Percentiles rank a stretch among this genome's conserved stretches.
phyloP scores from a whole-genome alignment of 2,113 vertebrate genomes.

The Athene noctua region DNA sequence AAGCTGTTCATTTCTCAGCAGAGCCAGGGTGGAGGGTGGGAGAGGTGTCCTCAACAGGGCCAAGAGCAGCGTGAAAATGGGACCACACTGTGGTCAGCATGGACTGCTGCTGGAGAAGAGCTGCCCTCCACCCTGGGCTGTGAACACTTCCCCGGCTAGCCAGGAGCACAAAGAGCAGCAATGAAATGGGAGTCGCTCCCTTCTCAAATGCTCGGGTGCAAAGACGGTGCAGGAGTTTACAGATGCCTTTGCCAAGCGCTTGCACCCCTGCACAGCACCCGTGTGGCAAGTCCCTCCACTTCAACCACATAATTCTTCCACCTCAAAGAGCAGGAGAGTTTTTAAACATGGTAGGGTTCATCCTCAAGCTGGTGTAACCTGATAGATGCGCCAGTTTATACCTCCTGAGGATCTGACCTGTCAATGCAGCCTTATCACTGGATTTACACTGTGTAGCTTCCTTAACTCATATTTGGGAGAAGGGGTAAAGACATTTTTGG shows the following conservation, averaged over 20 bases:
- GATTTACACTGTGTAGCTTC: constrained; percentile 50
- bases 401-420: background rate
- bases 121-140: background rate
- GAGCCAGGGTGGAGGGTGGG: background rate
- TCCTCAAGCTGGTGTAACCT: background rate
- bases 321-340: background rate
- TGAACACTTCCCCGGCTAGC: background rate
- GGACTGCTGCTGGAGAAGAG: background rate
- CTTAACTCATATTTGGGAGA: background rate
- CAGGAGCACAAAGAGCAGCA: background rate
- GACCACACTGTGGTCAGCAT: accelerated
- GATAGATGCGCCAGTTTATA: background rate
- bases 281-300: background rate
- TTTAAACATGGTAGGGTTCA: background rate
- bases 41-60: background rate
- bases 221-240: background rate
- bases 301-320: background rate
- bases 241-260: background rate
- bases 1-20: background rate
- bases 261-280: accelerated
- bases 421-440: constrained; percentile 47
- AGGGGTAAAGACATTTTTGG: background rate
- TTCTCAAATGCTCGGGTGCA: background rate
- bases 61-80: accelerated
- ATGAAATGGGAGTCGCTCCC: background rate